Evolutionary conservation across 2,113 vertebrate species (phyloP).

Genomic region (Dasyurus viverrinus): DNA sequence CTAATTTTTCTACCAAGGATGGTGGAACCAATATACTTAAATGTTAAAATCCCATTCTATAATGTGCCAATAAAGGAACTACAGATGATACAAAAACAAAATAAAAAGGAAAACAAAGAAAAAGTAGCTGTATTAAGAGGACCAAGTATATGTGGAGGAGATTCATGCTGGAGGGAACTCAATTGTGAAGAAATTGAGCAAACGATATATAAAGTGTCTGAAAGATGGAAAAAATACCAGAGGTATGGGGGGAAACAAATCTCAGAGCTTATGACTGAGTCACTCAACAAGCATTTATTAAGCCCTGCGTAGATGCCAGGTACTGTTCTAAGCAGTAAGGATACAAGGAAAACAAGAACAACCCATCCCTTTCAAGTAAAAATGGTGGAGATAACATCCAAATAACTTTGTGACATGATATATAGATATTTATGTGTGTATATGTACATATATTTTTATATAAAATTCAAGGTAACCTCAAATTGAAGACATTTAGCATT

Average conservation of each 20-base stretch:
- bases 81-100: not conserved
- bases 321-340: not conserved
- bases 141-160: not conserved
- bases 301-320: not conserved
- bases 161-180: not conserved
- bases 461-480: not conserved
- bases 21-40: not conserved
- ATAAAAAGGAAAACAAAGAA: not conserved
- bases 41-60: not conserved
- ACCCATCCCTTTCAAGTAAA: not conserved
- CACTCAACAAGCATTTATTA: not conserved
- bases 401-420: not conserved
- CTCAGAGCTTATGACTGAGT: not conserved
- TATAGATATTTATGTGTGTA: too few relatives aligned
- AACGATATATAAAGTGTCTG: not conserved
- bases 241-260: not conserved
- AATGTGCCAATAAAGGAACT: not conserved
- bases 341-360: not conserved
- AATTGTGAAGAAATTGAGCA: not conserved
- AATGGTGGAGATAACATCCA: not conserved
- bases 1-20: not conserved
- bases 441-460: not conserved
- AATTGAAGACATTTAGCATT: not conserved
- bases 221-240: not conserved
- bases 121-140: not conserved